Evolutionary conservation across 2,113 vertebrate species (phyloP), one percentile per base, ranked within the genome.

Genomic region (Otis tarda): DNA sequence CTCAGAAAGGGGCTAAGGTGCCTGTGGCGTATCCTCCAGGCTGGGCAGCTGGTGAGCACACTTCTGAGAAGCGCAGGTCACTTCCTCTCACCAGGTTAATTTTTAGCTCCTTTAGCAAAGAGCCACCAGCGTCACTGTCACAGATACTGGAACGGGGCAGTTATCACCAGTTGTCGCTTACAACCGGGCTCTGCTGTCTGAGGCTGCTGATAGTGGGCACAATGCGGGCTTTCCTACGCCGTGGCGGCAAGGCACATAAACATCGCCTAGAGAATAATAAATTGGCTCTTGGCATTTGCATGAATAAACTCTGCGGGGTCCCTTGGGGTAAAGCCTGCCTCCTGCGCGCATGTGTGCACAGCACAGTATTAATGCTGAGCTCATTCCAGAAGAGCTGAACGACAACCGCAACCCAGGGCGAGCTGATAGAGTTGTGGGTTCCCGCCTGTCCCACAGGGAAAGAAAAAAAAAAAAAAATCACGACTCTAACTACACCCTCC

Each of bases 21-120:
- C 21, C 4, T 1, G 23, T 1, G 3, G 41, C 3, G 1, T 33
- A 57, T 93, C 61, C 52, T n/a, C 19, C 1, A 0, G 49, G 52
- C 33, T 17, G 19, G 25, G 47, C 47, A 87, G 78, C 59, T 53
- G 45, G 39, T 17, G 45, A 94, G 55, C 1, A 18, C 2, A 1
- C 13, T 93, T 84, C 65, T 75, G 76, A 93, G 94, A 86, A 90
- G 33, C 6, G 14, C 23, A 22, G 13, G 33, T 60, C 35, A 5
- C 63, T 78, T 73, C 52, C 71, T 16, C 47, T 22, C 22, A 12
- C 10, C 2, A 1, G 33, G 27, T 21, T 75, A 2, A 0, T 45
- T 87, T 86, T 82, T 9, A 85, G 22, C 41, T 76, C n/a, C 43
- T 81, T 35, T 47, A 47, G 17, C 17, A 47, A 67, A 75, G 13